A percentile compares a stretch with the other conserved stretches of the same genome.
These are phyloP conservation scores for Iphiclides podalirius DNA, from an alignment of 2,888 invertebrate species.

Conservation along the genomic window DNA sequence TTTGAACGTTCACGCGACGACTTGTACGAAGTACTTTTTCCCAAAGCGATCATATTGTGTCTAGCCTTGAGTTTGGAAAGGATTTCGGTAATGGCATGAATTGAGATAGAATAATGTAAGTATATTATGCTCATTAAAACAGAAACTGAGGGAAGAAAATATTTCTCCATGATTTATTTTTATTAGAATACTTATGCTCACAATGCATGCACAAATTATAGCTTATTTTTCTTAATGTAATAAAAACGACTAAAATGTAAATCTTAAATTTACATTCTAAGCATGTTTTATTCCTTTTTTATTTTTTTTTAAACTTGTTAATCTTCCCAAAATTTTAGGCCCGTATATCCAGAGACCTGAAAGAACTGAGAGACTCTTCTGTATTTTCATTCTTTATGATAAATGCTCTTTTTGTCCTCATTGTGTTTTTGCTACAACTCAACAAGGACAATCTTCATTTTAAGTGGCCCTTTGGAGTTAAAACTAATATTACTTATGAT, in stretches of 20 bases:
- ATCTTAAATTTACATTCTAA: neutral
- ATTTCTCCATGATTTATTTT: neutral
- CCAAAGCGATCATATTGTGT: neutral
- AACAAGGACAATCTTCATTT: slow-evolving; percentile 98
- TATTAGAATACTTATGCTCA: too few relatives aligned
- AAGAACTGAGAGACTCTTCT: slow-evolving; percentile 96
- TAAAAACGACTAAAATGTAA: neutral
- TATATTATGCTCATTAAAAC: too few relatives aligned
- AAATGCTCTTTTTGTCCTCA: slow-evolving; percentile 98
- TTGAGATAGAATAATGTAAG: too few relatives aligned
- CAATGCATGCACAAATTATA: slow-evolving; percentile 12
- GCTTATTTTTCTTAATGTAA: slow-evolving; percentile 9
- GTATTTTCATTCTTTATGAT: slow-evolving; percentile 99
- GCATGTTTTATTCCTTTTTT: neutral
- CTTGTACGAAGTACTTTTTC: neutral
- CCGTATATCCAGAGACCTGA: slow-evolving; percentile 93
- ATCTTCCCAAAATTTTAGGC: slow-evolving; percentile 85
- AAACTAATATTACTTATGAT: slow-evolving; percentile 95
- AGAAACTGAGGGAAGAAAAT: slow-evolving; percentile 1
- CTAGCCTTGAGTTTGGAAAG: neutral
- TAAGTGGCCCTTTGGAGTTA: slow-evolving; percentile 97
- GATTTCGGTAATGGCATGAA: too few relatives aligned
- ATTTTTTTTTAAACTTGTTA: slow-evolving; percentile 26
- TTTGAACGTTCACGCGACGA: neutral
- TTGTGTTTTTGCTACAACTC: slow-evolving; percentile 98